phyloP scores from a whole-genome alignment of 2,888 invertebrate genomes.

The Chymomyza amoena region DNA sequence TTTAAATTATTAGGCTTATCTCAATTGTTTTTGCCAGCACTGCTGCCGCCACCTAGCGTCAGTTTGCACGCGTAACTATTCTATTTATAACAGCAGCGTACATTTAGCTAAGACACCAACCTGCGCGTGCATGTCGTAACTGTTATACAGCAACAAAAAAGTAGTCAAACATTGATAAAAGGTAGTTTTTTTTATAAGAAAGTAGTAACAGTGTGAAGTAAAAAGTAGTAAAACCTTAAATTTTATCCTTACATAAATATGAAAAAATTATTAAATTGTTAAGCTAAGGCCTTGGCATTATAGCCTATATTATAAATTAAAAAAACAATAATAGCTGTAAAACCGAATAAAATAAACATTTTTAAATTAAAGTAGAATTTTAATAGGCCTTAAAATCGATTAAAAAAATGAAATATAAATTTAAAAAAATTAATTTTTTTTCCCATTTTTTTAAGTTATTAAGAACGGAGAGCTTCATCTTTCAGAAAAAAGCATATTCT shows the following conservation, averaged over 20 bases:
- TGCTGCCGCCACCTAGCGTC: conserved; percentile 50
- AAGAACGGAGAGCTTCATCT: too few species aligned
- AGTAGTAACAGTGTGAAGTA: conserved; percentile 5
- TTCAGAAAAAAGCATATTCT: too few species aligned
- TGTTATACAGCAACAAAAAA: conserved; percentile 12
- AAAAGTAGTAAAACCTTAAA: neutral
- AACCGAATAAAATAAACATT: too few species aligned
- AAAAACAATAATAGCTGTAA: too few species aligned
- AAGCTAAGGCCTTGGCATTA: too few species aligned
- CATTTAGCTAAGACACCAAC: conserved; percentile 33
- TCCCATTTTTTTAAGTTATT: too few species aligned
- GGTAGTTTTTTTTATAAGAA: conserved; percentile 7
- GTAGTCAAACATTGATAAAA: conserved; percentile 13
- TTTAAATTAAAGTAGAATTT: too few species aligned
- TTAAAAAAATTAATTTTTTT: too few species aligned
- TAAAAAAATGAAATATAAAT: too few species aligned
- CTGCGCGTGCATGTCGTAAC: neutral
- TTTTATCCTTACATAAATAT: neutral
- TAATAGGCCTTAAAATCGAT: too few species aligned
- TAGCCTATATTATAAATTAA: too few species aligned
- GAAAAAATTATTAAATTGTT: too few species aligned
- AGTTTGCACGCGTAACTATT: conserved; percentile 30
- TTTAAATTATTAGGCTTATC: neutral
- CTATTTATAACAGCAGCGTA: conserved; percentile 31
- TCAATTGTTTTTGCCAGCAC: neutral